Base-by-base conservation (phyloP, 2,113 vertebrate species). In the Colius striatus region DNA sequence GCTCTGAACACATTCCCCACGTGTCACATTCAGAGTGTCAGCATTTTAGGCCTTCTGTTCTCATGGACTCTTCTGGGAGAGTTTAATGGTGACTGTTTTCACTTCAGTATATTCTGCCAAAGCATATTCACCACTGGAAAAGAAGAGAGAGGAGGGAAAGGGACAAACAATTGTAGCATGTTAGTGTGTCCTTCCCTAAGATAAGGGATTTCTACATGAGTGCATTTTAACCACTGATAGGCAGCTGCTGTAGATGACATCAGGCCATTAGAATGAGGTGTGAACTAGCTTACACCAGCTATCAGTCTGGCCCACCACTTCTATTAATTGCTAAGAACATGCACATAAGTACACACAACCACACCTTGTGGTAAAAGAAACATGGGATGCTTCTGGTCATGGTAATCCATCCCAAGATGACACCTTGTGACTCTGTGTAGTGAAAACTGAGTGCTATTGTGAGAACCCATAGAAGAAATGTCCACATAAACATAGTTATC, bases 31-130 rank as follows among this genome's bases (percentile, higher is more conserved):
- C 97, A 91, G 96, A 93, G 94, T 77, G 97, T 97, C 97, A 96
- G 73, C 50, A n/a, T 53, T 81, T 70, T 77, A 91, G 86, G 96
- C 73, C 92, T 94, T 70, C 62, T 84, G 75, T 86, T 74, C 29
- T 99, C 98, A 99, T 27, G 96, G 95, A 63, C 96, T 96, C 91
- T 98, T 98, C 97, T 98, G 98, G 11, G 97, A 98, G 30, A 99
- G 98, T 97, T 99, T 99, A 95, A 99, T 99, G 87, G 99, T 99
- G 96, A 99, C 98, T 1, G 99, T 98, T 97, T 99, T 99, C 93
- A 99, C 99, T 94, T 99, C 99, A 0, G 98, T 98, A 93, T 99
- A 99, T 92, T 99, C 99, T 6, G 98, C 97, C 89, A 99, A 95
- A 13, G 99, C 99, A 8, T 99, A 99, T 96, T 99, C 98, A 48